Conservation (phyloP, 2,797 vertebrate species). For the Eulemur rubriventer region DNA sequence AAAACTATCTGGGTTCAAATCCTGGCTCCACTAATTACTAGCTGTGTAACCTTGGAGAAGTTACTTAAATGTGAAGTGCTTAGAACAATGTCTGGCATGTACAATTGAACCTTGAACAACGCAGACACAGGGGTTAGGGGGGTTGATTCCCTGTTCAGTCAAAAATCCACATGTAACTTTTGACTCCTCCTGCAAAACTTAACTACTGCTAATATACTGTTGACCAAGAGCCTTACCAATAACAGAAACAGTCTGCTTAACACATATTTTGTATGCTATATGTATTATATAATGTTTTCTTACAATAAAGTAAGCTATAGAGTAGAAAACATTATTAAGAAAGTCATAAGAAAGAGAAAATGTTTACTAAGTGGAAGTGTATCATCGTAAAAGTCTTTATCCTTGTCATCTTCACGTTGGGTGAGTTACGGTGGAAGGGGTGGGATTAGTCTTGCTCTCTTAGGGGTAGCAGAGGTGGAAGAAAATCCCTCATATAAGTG, state of each 20-base stretch:
- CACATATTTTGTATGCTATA: not conserved
- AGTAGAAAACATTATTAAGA: not conserved
- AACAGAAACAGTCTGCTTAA: not conserved
- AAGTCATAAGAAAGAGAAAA: not conserved
- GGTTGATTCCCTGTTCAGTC: not conserved
- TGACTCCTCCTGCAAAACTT: not conserved
- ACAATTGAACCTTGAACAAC: not conserved
- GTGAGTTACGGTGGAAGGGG: not conserved
- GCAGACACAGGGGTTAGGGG: not conserved
- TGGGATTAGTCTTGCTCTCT: not conserved
- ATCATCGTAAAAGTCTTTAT: not conserved
- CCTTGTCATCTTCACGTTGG: not conserved
- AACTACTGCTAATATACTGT: not conserved
- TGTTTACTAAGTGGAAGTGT: not conserved
- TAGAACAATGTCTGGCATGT: not conserved
- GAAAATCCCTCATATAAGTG: not conserved
- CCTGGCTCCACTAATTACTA: not conserved
- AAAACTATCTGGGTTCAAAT: not conserved
- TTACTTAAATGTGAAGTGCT: not conserved
- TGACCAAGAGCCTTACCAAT: not conserved
- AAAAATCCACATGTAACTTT: not conserved
- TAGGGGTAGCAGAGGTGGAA: not conserved
- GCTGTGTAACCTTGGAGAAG: not conserved
- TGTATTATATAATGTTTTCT: not conserved
- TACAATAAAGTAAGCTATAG: not conserved